Conservation (phyloP, 2,888 invertebrate species). For the Elaeidobius kamerunicus region DNA sequence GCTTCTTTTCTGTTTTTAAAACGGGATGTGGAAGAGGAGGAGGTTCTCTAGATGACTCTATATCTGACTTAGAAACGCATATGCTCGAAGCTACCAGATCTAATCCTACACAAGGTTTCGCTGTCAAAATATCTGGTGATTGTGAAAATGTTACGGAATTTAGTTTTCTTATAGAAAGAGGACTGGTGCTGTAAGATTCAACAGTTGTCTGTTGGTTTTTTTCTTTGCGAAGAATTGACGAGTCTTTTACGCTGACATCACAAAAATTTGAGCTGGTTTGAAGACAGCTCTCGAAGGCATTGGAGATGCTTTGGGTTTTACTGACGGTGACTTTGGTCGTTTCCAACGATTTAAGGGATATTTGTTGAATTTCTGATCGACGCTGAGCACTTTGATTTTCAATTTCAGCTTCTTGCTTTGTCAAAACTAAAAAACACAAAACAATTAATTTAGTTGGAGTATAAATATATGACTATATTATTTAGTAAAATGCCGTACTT, state of each 20-base stretch:
- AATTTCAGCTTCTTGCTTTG: constrained; percentile 62
- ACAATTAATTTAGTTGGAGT: too few relatives aligned
- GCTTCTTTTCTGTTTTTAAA: constrained; percentile 19
- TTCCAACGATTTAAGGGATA: constrained; percentile 32
- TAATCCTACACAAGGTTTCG: constrained; percentile 58
- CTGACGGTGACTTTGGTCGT: constrained; percentile 14
- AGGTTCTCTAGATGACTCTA: constrained; percentile 6
- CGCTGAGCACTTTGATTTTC: constrained; percentile 60
- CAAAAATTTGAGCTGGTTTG: constrained; percentile 41
- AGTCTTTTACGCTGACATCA: constrained; percentile 32
- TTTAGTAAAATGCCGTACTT: too few relatives aligned
- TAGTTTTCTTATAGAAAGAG: constrained; percentile 41
- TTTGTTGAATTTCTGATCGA: constrained; percentile 34
- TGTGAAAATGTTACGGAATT: constrained; percentile 28
- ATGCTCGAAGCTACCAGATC: constrained; percentile 49
- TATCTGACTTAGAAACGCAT: constrained; percentile 18
- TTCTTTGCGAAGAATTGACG: constrained; percentile 13
- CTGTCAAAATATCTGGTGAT: constrained; percentile 50
- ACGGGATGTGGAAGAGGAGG: constrained; percentile 1
- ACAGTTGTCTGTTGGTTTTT: constrained; percentile 33
- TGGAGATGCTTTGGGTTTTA: constrained; percentile 39
- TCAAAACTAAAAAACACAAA: constrained; percentile 50
- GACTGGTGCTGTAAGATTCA: constrained; percentile 53
- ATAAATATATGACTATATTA: too few relatives aligned
- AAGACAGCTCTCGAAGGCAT: constrained; percentile 44